Evolutionary conservation across 2,797 vertebrate species (phyloP).

Genomic region (Pipistrellus pygmaeus): DNA sequence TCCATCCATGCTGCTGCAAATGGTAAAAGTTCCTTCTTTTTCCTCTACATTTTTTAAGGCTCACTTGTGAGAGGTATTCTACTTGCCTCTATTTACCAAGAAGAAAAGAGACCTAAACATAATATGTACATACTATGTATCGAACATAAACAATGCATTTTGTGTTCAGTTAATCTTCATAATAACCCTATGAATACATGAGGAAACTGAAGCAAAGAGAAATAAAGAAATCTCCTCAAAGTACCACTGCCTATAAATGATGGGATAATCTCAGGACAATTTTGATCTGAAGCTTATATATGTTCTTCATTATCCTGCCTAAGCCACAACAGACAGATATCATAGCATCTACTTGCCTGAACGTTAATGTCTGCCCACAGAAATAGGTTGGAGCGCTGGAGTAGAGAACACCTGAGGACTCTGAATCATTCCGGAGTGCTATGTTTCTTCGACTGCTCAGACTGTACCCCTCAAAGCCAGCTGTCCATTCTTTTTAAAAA

Average conservation of each 20-base stretch:
- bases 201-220: constrained; percentile 46
- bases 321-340: not conserved
- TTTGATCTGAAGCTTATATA: not conserved
- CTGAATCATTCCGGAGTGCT: constrained; percentile 93
- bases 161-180: not conserved
- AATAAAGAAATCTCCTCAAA: not conserved
- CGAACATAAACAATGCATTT: not conserved
- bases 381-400: constrained; percentile 95
- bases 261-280: not conserved
- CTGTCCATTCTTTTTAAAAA: constrained; percentile 92
- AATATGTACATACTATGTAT: not conserved
- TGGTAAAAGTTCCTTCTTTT: too few species aligned
- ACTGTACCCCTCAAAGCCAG: constrained; percentile 96
- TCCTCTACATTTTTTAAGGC: not conserved
- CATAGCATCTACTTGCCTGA: constrained; percentile 89
- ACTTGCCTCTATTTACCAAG: constrained; percentile 1
- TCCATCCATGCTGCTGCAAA: too few species aligned
- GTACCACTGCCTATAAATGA: not conserved
- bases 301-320: not conserved
- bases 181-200: not conserved
- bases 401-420: constrained; percentile 92
- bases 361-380: constrained; percentile 97
- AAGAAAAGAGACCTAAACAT: constrained; percentile 32
- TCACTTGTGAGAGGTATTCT: not conserved
- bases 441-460: constrained; percentile 98